Conservation (phyloP, 1,140 invertebrate species). For the Aphelinus certus region DNA sequence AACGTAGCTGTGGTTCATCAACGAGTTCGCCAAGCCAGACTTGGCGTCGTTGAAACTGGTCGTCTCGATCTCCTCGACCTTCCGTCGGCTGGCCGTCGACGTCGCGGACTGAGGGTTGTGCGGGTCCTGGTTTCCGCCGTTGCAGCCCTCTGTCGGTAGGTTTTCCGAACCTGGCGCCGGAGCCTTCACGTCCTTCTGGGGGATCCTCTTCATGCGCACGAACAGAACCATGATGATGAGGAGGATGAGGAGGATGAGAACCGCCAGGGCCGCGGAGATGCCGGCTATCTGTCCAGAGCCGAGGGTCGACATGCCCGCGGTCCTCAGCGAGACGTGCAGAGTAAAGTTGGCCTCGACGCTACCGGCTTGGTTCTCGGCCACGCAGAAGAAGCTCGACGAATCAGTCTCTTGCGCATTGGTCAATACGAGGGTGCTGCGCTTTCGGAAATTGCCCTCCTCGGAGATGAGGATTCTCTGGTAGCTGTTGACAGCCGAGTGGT, state of each 20-base stretch:
- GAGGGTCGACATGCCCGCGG: slow-evolving; percentile 80
- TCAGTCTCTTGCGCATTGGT: slow-evolving; percentile 89
- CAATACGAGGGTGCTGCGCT: slow-evolving; percentile 82
- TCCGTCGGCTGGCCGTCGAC: slow-evolving; percentile 51
- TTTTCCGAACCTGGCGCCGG: slow-evolving; percentile 71
- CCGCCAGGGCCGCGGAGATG: slow-evolving; percentile 81
- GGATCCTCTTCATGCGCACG: slow-evolving; percentile 74
- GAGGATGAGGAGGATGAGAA: slow-evolving; percentile 80
- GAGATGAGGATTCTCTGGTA: slow-evolving; percentile 83
- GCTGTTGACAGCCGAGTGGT: slow-evolving; percentile 82
- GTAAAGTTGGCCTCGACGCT: slow-evolving; percentile 93
- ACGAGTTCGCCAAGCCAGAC: slow-evolving; percentile 50
- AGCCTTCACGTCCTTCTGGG: slow-evolving; percentile 79
- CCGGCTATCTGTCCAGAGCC: slow-evolving; percentile 87
- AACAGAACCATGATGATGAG: slow-evolving; percentile 79
- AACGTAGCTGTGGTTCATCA: slow-evolving; percentile 55
- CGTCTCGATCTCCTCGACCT: slow-evolving; percentile 55
- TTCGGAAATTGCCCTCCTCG: slow-evolving; percentile 77
- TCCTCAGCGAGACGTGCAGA: slow-evolving; percentile 79
- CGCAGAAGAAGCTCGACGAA: slow-evolving; percentile 89
- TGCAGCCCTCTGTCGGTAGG: slow-evolving; percentile 60
- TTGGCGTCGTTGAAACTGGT: slow-evolving; percentile 57
- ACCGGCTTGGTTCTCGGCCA: slow-evolving; percentile 90
- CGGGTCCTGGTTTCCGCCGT: slow-evolving; percentile 45
- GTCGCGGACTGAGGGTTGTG: slow-evolving; percentile 41